A percentile compares a stretch with the other conserved stretches of the same genome.
These are phyloP conservation scores for Stomatorhinus walkeri DNA, from an alignment of 2,797 vertebrate genomes.

Conservation along the genomic window DNA sequence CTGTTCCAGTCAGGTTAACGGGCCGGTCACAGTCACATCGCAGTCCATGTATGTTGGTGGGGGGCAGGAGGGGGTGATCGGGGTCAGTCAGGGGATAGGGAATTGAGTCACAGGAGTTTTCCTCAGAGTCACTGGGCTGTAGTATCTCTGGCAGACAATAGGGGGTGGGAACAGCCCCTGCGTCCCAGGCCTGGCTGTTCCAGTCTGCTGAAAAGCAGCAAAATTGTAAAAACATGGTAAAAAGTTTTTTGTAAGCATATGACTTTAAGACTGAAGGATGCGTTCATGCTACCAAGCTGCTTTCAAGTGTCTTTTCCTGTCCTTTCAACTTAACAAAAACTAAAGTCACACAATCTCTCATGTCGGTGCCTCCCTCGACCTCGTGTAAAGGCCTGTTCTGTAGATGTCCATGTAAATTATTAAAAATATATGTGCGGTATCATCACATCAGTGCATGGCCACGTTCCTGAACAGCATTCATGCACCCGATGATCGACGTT, in stretches of 20 bases:
- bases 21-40: background rate
- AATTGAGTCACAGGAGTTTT: constrained; percentile 15
- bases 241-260: background rate
- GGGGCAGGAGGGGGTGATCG: background rate
- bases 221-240: background rate
- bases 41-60: background rate
- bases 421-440: background rate
- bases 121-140: constrained; percentile 45
- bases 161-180: constrained; percentile 37
- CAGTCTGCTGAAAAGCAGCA: constrained; percentile 26
- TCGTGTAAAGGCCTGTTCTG: background rate
- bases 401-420: background rate
- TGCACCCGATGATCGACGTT: background rate
- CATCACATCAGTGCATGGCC: background rate
- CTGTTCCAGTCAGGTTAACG: background rate
- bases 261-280: background rate
- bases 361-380: background rate
- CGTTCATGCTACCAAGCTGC: background rate
- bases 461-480: background rate
- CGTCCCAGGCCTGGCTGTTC: constrained; percentile 26
- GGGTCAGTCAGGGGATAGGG: background rate
- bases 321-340: background rate
- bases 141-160: constrained; percentile 34
- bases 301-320: background rate
- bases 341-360: background rate